Evolutionary conservation across 2,888 invertebrate genomes (phyloP).

Genomic region (Tiliacea aurago): DNA sequence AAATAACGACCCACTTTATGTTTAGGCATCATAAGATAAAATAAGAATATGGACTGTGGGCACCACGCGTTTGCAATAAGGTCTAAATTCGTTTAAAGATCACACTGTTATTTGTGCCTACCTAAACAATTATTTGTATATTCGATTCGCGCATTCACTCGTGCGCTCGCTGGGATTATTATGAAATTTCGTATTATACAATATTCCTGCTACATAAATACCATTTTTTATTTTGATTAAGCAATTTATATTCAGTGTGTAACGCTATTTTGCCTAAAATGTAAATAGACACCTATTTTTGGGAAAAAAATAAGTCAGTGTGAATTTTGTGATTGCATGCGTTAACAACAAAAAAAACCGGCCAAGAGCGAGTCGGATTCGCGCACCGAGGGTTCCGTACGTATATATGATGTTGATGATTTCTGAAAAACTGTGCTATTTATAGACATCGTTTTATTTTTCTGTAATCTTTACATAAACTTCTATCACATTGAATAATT

Average conservation of each 20-base stretch:
- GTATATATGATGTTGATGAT: too few relatives aligned
- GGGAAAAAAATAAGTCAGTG: constrained; percentile 24
- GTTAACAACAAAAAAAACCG: constrained; percentile 10
- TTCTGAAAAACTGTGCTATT: too few relatives aligned
- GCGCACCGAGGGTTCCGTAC: too few relatives aligned
- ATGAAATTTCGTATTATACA: constrained; percentile 39
- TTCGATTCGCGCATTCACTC: constrained; percentile 48
- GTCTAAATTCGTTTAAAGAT: constrained; percentile 18
- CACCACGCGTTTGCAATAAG: constrained; percentile 9
- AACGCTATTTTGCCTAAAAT: constrained; percentile 42
- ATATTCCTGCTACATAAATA: constrained; percentile 51
- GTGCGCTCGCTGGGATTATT: constrained; percentile 39
- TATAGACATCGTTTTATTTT: too few relatives aligned
- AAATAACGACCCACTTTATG: constrained; percentile 43
- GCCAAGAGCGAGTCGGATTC: too few relatives aligned
- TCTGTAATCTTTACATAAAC: too few relatives aligned
- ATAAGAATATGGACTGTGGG: constrained; percentile 23
- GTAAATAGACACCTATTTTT: constrained; percentile 42
- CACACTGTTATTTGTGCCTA: constrained; percentile 14
- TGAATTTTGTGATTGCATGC: constrained; percentile 38
- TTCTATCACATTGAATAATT: too few relatives aligned
- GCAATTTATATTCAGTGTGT: constrained; percentile 58
- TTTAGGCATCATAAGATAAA: constrained; percentile 38
- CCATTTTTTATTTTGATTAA: constrained; percentile 41
- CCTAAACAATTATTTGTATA: constrained; percentile 45